These are phyloP conservation scores for Cyrtodaria siliqua DNA, from an alignment of 2,888 invertebrate species.

Conservation along the genomic window DNA sequence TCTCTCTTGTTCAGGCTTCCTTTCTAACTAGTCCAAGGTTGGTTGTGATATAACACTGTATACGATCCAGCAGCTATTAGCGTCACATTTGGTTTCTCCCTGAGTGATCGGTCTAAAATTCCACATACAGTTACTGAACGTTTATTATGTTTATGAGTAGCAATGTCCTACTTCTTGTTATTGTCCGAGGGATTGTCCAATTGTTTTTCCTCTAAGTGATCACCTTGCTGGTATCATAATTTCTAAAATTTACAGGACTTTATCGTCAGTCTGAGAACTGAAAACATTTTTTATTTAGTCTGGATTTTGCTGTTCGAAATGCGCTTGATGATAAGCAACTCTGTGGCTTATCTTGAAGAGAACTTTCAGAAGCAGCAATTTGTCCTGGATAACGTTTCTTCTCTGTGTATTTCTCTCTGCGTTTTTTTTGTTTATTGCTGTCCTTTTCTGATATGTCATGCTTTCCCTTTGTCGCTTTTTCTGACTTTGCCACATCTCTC, in stretches of 20 bases:
- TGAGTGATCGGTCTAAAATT: constrained; percentile 23
- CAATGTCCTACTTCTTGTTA: constrained; percentile 4
- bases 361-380: too few species aligned
- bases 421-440: too few species aligned
- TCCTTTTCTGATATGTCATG: too few species aligned
- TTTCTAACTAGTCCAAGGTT: constrained; percentile 32
- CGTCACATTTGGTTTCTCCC: constrained; percentile 40
- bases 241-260: not conserved
- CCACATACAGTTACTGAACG: constrained; percentile 43
- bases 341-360: too few species aligned
- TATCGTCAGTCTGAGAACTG: not conserved
- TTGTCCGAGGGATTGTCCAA: constrained; percentile 7
- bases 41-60: constrained; percentile 36
- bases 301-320: too few species aligned
- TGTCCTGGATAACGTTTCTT: too few species aligned
- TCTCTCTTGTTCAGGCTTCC: constrained; percentile 19
- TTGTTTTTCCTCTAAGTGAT: constrained; percentile 14
- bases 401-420: too few species aligned
- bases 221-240: constrained; percentile 19
- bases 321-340: too few species aligned
- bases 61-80: constrained; percentile 27
- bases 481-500: too few species aligned
- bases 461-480: too few species aligned
- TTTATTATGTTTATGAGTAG: constrained; percentile 29
- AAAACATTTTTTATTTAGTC: not conserved